Percentiles rank a stretch among this genome's conserved stretches.
Conservation (phyloP, 2,113 vertebrate species). For the Plecotus auritus region DNA sequence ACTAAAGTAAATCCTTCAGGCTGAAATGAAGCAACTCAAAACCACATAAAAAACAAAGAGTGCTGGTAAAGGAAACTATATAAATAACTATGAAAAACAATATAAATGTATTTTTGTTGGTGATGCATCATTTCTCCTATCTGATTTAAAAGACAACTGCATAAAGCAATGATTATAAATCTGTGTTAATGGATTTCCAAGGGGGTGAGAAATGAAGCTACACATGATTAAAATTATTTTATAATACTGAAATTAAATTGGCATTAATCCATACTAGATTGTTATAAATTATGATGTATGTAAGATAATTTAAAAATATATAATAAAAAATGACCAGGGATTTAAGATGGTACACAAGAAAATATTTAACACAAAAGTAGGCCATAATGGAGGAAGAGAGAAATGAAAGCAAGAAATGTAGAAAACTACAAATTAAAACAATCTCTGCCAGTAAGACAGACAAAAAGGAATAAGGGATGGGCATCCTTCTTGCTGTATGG, state of each 20-base stretch:
- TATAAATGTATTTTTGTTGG: background rate
- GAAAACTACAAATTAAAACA: background rate
- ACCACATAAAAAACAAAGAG: background rate
- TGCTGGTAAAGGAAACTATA: background rate
- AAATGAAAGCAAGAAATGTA: background rate
- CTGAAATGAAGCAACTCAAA: background rate
- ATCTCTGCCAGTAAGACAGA: background rate
- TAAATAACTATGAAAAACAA: background rate
- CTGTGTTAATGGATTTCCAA: background rate
- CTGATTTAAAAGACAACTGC: background rate
- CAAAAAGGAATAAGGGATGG: background rate
- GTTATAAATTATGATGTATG: background rate
- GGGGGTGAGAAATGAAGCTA: background rate
- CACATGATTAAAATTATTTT: background rate
- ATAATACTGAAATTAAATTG: background rate
- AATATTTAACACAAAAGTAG: background rate
- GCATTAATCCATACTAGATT: background rate
- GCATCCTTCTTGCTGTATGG: background rate
- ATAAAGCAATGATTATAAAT: background rate
- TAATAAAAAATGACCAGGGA: background rate
- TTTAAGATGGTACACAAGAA: background rate
- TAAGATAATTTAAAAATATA: background rate
- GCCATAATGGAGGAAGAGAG: background rate
- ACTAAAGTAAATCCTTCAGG: background rate
- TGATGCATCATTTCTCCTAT: background rate